A percentile compares a stretch with the other conserved stretches of the same genome.
These are phyloP conservation scores for Melanotaenia trifasciata DNA, from an alignment of 2,797 vertebrate species.

Conservation along the genomic window DNA sequence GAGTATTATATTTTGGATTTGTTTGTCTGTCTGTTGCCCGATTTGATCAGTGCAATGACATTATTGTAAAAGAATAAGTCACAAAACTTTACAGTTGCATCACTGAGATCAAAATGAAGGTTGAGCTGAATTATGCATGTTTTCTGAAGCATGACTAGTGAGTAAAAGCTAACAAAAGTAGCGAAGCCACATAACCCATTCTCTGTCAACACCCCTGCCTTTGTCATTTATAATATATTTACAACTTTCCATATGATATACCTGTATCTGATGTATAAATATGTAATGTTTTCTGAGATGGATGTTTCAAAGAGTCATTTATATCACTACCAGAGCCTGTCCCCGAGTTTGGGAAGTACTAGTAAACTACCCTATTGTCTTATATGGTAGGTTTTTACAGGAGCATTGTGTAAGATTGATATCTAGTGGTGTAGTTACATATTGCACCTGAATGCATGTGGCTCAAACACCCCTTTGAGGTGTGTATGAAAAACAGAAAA, in stretches of 20 bases:
- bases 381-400: no score
- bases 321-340: not conserved
- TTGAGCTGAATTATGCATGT: not conserved
- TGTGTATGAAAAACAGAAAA: not conserved
- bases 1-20: not conserved
- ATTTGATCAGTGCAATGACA: not conserved
- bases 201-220: not conserved
- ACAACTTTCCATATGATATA: not conserved
- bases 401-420: not conserved
- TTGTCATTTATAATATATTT: not conserved
- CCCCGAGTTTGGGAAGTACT: not conserved
- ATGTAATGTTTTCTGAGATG: not conserved
- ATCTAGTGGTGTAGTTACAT: not conserved
- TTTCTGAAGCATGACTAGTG: not conserved
- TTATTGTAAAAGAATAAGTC: not conserved
- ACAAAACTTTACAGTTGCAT: not conserved
- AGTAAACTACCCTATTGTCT: not conserved
- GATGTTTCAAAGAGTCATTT: not conserved
- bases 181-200: not conserved
- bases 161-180: not conserved
- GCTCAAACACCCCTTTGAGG: not conserved
- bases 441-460: not conserved
- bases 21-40: not conserved
- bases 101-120: not conserved
- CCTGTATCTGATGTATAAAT: not conserved